Base-by-base conservation (phyloP, 2,888 invertebrate genomes). In the Neuroscelio doddi region DNA sequence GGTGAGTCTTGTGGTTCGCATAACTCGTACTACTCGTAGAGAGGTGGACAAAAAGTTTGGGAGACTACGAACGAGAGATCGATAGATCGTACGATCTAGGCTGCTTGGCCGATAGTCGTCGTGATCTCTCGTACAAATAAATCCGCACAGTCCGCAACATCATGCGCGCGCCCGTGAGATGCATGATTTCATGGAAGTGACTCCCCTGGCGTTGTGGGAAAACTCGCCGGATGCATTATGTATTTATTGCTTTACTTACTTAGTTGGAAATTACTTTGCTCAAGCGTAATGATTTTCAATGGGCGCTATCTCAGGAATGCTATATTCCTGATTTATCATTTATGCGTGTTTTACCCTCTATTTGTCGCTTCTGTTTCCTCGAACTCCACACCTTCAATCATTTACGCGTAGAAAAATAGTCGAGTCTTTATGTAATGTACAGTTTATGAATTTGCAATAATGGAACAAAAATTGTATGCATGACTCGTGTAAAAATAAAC, bases 221-320 rank as follows among this genome's bases (percentile, higher is more conserved):
- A 80, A 79, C 73, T 78, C 74, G 70, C 64, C 74, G 74, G 74
- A 81, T 81, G 80, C 80, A 81, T 81, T 81, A 81, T 81, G 80
- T 78, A 81, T 81, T 81, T 81, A 79, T 80, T 75, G 80, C 78
- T 80, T 80, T 80, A 78, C 79, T 78, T 77, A 78, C 76, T 80
- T 81, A 80, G 80, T 80, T 79, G 75, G 75, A 77, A 80, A 81
- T 81, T 80, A 81, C 75, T 79, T 79, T 77, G 75, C 76, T 68
- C 73, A 68, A 30, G 51, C 72, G 78, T 80, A 80, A 80, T 80
- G 80, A 79, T 75, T 77, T 78, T 74, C 76, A 74, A 72, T 57
- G 51, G 62, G 59, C 71, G 69, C 71, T 75, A 73, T 73, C 73
- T 76, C 71, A 71, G 71, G 74, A 75, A 78, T 79, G 73, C 71